Percentiles rank a stretch among this genome's conserved stretches.
Evolutionary conservation across 1,140 invertebrate species (phyloP).

Genomic region (Sycobia sp.): DNA sequence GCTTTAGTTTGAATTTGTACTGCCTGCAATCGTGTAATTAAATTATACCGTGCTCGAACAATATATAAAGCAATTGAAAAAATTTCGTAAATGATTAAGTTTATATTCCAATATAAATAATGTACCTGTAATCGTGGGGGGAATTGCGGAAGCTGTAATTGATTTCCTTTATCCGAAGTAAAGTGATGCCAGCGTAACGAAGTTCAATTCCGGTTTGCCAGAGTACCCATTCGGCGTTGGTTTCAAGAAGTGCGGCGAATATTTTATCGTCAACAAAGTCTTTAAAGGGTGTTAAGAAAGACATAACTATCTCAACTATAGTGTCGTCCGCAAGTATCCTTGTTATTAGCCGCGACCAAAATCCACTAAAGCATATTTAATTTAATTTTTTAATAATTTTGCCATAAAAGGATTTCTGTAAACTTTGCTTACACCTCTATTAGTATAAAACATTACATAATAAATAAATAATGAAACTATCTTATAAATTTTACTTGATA

Average conservation of each 20-base stretch:
- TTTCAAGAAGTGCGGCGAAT: constrained; percentile 68
- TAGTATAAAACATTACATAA: too few relatives aligned
- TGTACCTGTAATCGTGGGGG: constrained; percentile 56
- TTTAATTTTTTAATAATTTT: too few relatives aligned
- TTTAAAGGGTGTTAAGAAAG: constrained; percentile 56
- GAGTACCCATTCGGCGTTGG: constrained; percentile 86
- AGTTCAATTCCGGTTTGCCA: constrained; percentile 96
- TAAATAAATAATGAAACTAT: too few relatives aligned
- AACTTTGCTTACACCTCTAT: too few relatives aligned
- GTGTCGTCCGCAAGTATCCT: constrained; percentile 88
- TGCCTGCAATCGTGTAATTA: constrained; percentile 39
- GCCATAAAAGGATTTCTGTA: too few relatives aligned
- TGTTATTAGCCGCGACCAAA: constrained; percentile 95
- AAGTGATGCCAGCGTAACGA: constrained; percentile 76
- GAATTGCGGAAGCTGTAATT: constrained; percentile 66
- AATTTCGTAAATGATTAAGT: neutral
- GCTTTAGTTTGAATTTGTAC: constrained; percentile 73
- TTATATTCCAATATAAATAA: neutral
- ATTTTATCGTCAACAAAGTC: constrained; percentile 67
- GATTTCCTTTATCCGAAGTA: constrained; percentile 86
- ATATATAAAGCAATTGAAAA: neutral
- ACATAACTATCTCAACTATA: constrained; percentile 79
- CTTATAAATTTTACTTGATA: too few relatives aligned
- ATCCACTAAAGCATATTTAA: constrained; percentile 68
- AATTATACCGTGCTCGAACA: neutral